Evolutionary conservation across 2,888 invertebrate species (phyloP).

Genomic region (Tenthredo amoena): DNA sequence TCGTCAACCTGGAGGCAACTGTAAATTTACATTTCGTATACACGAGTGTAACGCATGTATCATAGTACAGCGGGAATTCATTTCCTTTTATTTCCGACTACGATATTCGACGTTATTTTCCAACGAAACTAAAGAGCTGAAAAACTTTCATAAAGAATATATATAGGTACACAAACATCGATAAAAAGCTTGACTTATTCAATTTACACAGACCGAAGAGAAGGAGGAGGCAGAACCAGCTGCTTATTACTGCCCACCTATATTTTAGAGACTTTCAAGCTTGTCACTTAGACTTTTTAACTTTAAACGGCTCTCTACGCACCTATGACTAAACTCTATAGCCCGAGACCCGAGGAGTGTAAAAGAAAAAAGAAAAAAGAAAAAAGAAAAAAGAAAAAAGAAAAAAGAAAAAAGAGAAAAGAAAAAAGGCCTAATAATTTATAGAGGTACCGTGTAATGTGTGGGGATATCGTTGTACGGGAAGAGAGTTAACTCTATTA

Average conservation of each 20-base stretch:
- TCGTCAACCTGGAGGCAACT: neutral
- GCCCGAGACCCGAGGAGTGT: neutral
- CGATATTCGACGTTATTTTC: neutral
- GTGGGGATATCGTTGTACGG: constrained; percentile 11
- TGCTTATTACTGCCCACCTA: constrained; percentile 17
- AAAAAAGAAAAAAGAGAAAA: neutral
- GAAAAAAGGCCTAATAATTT: neutral
- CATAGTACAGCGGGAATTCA: neutral
- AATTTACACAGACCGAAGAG: neutral
- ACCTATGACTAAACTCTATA: neutral
- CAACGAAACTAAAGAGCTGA: neutral
- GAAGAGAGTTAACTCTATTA: neutral
- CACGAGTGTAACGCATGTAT: neutral
- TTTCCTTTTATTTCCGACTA: neutral
- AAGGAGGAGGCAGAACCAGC: neutral
- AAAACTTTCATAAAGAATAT: neutral
- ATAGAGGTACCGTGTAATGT: constrained; percentile 6
- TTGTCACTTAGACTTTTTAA: constrained; percentile 34
- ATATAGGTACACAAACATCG: neutral
- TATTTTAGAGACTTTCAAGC: constrained; percentile 13
- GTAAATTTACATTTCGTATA: constrained; percentile 8
- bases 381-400: neutral
- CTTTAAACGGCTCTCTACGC: constrained; percentile 5
- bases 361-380: no score
- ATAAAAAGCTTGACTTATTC: neutral